A percentile compares a stretch with the other conserved stretches of the same genome.
Conservation (phyloP, 2,797 vertebrate species). For the Oryzias dopingdopingensis region DNA sequence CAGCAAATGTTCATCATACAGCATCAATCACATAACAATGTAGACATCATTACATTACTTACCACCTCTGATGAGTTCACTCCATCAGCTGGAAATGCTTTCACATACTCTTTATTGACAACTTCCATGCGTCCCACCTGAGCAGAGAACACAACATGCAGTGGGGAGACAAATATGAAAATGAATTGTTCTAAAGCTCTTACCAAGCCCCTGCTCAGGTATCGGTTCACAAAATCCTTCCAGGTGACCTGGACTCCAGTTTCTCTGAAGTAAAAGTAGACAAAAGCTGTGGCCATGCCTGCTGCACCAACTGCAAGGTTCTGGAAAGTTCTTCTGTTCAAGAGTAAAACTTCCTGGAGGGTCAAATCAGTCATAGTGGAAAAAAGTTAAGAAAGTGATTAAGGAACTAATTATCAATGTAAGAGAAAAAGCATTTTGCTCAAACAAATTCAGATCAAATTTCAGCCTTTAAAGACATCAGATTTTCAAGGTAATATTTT, state of each 20-base stretch:
- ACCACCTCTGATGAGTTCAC: constrained; percentile 80
- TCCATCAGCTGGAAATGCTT: constrained; percentile 86
- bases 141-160: constrained; percentile 11
- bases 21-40: neutral
- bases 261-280: constrained; percentile 76
- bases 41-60: constrained; percentile 24
- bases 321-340: constrained; percentile 66
- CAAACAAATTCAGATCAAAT: too few species aligned
- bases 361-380: neutral
- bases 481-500: too few species aligned
- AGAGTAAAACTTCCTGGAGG: constrained; percentile 73
- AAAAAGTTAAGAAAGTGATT: constrained; percentile 1
- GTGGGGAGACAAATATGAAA: constrained; percentile 2
- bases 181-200: constrained; percentile 28
- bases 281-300: constrained; percentile 67
- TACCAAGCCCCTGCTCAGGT: constrained; percentile 79
- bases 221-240: constrained; percentile 80
- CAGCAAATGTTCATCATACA: neutral
- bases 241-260: constrained; percentile 80
- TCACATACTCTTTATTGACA: constrained; percentile 93
- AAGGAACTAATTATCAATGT: neutral
- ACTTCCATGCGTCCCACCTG: constrained; percentile 93
- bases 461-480: too few species aligned
- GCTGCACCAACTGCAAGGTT: constrained; percentile 67
- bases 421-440: too few species aligned